A percentile compares a stretch with the other conserved stretches of the same genome.
These are phyloP conservation scores for Eurystomus glaucurus DNA, from an alignment of 2,797 vertebrate genomes.

Conservation along the genomic window DNA sequence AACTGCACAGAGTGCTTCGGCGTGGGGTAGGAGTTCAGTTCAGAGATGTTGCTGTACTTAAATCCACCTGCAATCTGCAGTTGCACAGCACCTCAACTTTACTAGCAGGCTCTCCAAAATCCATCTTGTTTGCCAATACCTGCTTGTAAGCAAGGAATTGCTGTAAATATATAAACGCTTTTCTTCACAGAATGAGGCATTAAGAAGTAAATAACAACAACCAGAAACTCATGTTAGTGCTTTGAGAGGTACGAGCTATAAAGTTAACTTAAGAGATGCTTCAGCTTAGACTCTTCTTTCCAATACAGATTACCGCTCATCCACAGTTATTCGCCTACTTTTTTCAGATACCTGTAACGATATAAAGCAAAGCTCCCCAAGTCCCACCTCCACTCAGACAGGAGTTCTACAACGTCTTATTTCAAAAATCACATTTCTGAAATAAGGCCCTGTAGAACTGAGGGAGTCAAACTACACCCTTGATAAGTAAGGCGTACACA, in stretches of 20 bases:
- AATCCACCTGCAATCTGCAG: not conserved
- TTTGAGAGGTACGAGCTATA: not conserved
- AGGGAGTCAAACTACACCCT: not conserved
- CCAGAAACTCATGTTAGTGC: not conserved
- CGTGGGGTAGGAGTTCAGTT: accelerated
- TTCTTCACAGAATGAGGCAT: not conserved
- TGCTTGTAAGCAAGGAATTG: not conserved
- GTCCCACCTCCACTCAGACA: not conserved
- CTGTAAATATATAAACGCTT: not conserved
- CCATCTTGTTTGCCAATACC: not conserved
- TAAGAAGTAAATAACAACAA: not conserved
- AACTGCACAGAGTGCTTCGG: not conserved
- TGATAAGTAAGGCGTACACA: not conserved
- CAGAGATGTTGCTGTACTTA: not conserved
- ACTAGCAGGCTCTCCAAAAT: not conserved
- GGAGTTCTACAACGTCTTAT: not conserved
- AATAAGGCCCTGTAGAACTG: not conserved
- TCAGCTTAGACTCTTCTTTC: not conserved
- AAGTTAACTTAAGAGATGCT: not conserved
- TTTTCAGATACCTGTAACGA: not conserved
- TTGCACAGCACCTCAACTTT: not conserved
- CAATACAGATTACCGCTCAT: not conserved
- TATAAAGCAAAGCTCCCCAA: not conserved
- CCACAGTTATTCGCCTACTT: not conserved
- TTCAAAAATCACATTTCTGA: not conserved